Conservation (phyloP, 2,797 vertebrate species). For the Antrozous pallidus region DNA sequence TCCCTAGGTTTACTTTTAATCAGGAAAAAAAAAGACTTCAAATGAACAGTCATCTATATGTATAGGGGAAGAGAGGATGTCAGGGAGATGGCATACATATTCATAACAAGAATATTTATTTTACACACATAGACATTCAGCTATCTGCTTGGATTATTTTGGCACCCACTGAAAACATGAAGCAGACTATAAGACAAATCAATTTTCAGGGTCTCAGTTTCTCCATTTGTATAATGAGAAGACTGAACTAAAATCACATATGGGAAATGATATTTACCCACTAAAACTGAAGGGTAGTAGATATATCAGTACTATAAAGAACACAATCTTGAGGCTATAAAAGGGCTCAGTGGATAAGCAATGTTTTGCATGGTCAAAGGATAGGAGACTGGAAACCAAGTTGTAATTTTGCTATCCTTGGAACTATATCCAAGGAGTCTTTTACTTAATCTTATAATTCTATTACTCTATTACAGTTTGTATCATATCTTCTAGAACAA, state of each 20-base stretch:
- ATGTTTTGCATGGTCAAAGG: neutral
- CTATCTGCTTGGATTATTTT: neutral
- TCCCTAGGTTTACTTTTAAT: neutral
- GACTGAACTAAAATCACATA: conserved; percentile 4
- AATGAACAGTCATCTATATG: neutral
- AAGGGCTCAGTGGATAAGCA: neutral
- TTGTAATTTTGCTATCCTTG: neutral
- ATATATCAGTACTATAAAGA: neutral
- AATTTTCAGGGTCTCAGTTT: conserved; percentile 18
- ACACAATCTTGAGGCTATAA: neutral
- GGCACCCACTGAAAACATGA: neutral
- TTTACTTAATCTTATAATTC: neutral
- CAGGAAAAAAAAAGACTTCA: neutral
- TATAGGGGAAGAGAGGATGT: rapidly evolving
- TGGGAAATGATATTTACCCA: neutral
- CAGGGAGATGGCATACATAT: neutral
- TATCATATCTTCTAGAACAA: neutral
- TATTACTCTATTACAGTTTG: neutral
- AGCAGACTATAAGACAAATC: neutral
- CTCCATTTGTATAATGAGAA: neutral
- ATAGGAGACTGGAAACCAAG: neutral
- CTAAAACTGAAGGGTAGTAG: neutral
- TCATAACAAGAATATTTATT: neutral
- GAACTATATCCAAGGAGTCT: neutral
- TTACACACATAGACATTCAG: neutral